Evolutionary conservation across 2,113 vertebrate species (phyloP).

Genomic region (Lota lota): DNA sequence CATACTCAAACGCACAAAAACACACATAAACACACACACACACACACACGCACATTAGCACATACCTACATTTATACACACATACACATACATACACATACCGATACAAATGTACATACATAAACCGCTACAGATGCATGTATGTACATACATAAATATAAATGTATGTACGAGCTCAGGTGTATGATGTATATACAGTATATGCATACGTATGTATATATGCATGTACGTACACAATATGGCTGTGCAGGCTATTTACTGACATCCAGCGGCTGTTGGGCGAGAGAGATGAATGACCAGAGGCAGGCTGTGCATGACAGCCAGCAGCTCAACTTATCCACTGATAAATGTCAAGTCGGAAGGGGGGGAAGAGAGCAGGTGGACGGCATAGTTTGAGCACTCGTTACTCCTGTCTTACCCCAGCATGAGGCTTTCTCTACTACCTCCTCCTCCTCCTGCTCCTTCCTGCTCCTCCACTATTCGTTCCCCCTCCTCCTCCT

Average conservation of each 20-base stretch:
- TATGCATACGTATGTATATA: too few species aligned
- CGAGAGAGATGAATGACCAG: conserved; percentile 51
- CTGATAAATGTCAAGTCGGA: conserved; percentile 54
- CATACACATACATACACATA: too few species aligned
- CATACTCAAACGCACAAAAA: too few species aligned
- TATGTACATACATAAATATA: too few species aligned
- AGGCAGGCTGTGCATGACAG: conserved; percentile 43
- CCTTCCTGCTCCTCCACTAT: conserved; percentile 21
- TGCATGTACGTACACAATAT: background rate
- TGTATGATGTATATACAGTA: too few species aligned
- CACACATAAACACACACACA: too few species aligned
- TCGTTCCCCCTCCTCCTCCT: background rate
- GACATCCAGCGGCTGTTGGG: conserved; percentile 30
- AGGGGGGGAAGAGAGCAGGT: conserved; percentile 45
- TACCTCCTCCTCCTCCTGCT: conserved; percentile 28
- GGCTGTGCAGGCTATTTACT: too few species aligned
- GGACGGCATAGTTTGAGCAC: conserved; percentile 70
- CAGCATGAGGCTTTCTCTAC: conserved; percentile 54
- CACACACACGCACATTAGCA: too few species aligned
- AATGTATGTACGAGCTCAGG: too few species aligned
- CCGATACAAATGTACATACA: too few species aligned
- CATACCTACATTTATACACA: too few species aligned
- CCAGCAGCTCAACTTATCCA: conserved; percentile 38
- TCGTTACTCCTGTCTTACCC: conserved; percentile 70
- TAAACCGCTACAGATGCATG: too few species aligned